Percentiles rank a stretch among this genome's conserved stretches.
Evolutionary conservation across 2,888 invertebrate genomes (phyloP).

Genomic region (Papilio protenor): DNA sequence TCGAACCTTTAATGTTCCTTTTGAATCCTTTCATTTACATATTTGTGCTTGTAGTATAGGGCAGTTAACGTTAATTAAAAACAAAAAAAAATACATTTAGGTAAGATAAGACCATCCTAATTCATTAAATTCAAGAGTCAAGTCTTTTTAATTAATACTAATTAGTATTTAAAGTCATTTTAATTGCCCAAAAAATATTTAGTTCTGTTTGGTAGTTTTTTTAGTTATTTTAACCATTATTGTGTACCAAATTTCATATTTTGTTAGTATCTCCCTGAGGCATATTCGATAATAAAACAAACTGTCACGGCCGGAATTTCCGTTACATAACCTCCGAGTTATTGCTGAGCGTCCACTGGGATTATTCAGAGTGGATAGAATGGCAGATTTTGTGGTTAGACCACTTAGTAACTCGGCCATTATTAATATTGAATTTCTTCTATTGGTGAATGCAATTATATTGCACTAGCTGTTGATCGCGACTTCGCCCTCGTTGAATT

Average conservation of each 20-base stretch:
- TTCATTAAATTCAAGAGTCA: neutral
- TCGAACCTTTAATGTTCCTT: neutral
- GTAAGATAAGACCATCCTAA: neutral
- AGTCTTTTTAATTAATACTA: neutral
- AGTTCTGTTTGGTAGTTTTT: neutral
- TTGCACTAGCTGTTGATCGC: too few species aligned
- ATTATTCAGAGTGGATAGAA: neutral
- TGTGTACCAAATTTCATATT: slow-evolving; percentile 3
- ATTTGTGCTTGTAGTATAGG: neutral
- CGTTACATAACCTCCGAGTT: neutral
- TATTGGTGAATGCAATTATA: neutral
- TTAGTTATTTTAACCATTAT: neutral
- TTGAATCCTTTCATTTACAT: slow-evolving; percentile 6
- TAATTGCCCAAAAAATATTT: neutral
- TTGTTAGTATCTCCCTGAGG: neutral
- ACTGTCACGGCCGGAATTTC: slow-evolving; percentile 2
- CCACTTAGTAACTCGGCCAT: neutral
- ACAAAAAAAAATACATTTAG: neutral
- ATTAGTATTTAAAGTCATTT: neutral
- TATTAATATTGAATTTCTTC: neutral
- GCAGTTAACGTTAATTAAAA: neutral
- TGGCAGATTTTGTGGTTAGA: neutral
- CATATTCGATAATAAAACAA: slow-evolving; percentile 9
- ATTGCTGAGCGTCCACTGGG: neutral
- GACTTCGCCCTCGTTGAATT: too few species aligned